Evolutionary conservation across 2,113 vertebrate genomes (phyloP), one percentile per base, ranked within the genome.

Genomic region (Malaclemys terrapin): DNA sequence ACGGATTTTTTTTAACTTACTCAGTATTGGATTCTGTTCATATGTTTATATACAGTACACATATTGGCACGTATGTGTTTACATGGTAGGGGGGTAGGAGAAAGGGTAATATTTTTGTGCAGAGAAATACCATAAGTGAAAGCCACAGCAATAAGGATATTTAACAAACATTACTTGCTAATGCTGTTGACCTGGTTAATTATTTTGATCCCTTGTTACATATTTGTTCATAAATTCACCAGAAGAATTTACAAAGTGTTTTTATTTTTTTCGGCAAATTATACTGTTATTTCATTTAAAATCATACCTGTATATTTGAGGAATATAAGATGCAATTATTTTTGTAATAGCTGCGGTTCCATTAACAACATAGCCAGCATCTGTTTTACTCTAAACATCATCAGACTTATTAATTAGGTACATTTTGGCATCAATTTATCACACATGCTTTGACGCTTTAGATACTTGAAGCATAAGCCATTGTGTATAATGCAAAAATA

Each of bases 401-500:
- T 94, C 93, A 97, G 92, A 94, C 95, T 96, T 98, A 97, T 97
- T 98, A 98, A 97, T 97, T 97, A 98, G 94, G 94, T 95, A 82
- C 96, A 93, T 97, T 98, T 97, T 95, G 94, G 96, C 96, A 96
- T 97, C 97, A 95, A 98, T 98, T 96, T 95, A 96, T 98, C 97
- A 96, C 95, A 95, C 72, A 22, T 95, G 92, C 95, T 97, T 97
- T 94, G 97, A 97, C 90, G 91, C 93, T 93, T 96, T 89, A 97
- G 94, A 94, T 94, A 97, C 95, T 96, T 96, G 97, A 98, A 95
- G 91, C 86, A 88, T 88, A 94, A 97, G 92, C 96, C 96, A 82
- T 97, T 98, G 95, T 97, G 93, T 96, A 87, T 93, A 96, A 94
- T 91, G 84, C 95, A 97, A 95, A 97, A 98, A 97, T 82, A 84